Evolutionary conservation across 2,797 vertebrate species (phyloP).

Genomic region (Streptopelia turtur): DNA sequence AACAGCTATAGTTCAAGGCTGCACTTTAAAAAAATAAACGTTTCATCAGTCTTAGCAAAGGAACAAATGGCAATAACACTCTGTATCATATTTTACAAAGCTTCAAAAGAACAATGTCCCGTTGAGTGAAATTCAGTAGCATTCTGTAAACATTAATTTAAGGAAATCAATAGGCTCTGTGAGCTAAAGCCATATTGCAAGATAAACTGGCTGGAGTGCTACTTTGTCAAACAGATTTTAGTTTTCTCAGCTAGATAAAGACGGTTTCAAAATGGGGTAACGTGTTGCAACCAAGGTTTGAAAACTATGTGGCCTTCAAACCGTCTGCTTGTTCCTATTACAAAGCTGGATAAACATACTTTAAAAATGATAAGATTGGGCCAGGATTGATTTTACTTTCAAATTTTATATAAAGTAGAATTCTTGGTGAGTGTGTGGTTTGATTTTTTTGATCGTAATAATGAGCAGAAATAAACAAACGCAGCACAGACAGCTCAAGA

Average conservation of each 20-base stretch:
- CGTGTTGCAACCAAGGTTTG: slow-evolving; percentile 89
- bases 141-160: slow-evolving; percentile 90
- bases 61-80: slow-evolving; percentile 77
- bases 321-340: slow-evolving; percentile 77
- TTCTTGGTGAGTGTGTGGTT: slow-evolving; percentile 26
- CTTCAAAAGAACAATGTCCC: slow-evolving; percentile 85
- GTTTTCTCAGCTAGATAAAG: slow-evolving; percentile 90
- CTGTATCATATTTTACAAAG: slow-evolving; percentile 77
- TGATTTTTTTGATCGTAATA: slow-evolving; percentile 16
- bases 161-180: slow-evolving; percentile 94
- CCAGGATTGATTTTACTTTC: slow-evolving; percentile 79
- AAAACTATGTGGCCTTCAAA: slow-evolving; percentile 84
- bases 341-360: slow-evolving; percentile 94
- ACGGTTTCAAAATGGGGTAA: slow-evolving; percentile 84
- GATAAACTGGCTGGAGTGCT: slow-evolving; percentile 93
- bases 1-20: slow-evolving; percentile 81
- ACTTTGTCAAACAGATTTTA: slow-evolving; percentile 96
- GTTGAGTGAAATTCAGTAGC: slow-evolving; percentile 83
- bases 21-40: slow-evolving; percentile 71
- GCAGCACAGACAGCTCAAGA: neutral
- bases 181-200: slow-evolving; percentile 88
- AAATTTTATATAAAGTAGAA: slow-evolving; percentile 73
- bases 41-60: slow-evolving; percentile 79
- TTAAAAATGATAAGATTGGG: slow-evolving; percentile 87
- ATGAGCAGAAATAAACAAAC: slow-evolving; percentile 18